Base-by-base conservation (phyloP, 2,113 vertebrate genomes). In the Indicator indicator region DNA sequence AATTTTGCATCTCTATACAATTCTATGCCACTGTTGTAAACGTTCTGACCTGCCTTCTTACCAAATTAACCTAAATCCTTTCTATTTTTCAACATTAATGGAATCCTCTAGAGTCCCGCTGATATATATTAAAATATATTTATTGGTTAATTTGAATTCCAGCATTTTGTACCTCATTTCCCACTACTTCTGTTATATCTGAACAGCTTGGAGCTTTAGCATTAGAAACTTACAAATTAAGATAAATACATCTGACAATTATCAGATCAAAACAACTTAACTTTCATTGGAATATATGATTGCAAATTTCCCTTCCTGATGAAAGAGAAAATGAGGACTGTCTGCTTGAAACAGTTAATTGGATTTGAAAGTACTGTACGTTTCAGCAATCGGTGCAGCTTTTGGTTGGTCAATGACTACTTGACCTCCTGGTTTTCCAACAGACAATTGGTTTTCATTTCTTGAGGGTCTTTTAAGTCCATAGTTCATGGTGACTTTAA, bases 61-160 rank as follows among this genome's bases (percentile, higher is more conserved):
- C 99, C 98, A 99, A 99, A 99, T 99, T 99, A 99, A 99, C 98
- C 99, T 98, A 99, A 99, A 99, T 99, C 98, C 98, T 98, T 98
- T 98, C 98, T 98, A 98, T 98, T 98, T 98, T 98, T 98, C 98
- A 98, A 98, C 97, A 98, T 98, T 99, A 99, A 99, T 99, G 98
- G 98, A 99, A 99, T 99, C 99, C 98, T 98, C 97, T 97, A 97
- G 98, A 98, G 98, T 98, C 98, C 98, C 98, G 98, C 98, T 98
- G 98, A 98, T 98, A 98, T 98, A 98, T 98, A 98, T 98, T 98
- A 98, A 98, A 98, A 98, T 98, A 98, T 98, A 98, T 98, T 98
- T 98, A 98, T 98, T 98, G 98, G 98, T 98, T 98, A 98, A 98
- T 98, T 98, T 98, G 97, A 98, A 98, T 98, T 98, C 97, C 97